These are phyloP conservation scores for Astropecten irregularis DNA, from an alignment of 53 echinoderm and acorn worm species.

Conservation along the genomic window DNA sequence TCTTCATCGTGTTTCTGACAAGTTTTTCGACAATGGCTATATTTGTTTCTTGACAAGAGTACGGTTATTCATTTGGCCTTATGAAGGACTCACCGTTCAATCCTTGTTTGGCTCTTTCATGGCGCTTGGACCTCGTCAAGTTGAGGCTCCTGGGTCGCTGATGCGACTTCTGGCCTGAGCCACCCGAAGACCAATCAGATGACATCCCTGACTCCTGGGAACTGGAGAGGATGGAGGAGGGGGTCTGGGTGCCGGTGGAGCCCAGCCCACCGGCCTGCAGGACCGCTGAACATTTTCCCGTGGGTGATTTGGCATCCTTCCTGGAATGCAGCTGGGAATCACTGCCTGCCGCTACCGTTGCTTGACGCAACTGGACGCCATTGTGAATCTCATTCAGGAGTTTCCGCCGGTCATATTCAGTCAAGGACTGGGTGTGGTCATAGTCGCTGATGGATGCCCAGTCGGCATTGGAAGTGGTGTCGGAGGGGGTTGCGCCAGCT, in stretches of 20 bases:
- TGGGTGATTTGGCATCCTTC: not conserved
- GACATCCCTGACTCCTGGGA: constrained; percentile 61
- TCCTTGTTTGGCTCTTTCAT: constrained; percentile 82
- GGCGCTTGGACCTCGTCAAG: constrained; percentile 69
- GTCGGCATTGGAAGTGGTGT: constrained; percentile 80
- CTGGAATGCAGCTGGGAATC: constrained; percentile 69
- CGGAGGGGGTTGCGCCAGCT: constrained; percentile 82
- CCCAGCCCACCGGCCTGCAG: not conserved
- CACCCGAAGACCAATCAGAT: constrained; percentile 53
- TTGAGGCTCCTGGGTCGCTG: constrained; percentile 76
- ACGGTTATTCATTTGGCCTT: not conserved
- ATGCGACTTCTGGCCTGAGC: constrained; percentile 60
- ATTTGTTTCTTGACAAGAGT: no score
- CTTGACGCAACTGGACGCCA: constrained; percentile 58
- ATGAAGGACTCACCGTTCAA: constrained; percentile 76
- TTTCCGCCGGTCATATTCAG: constrained; percentile 76
- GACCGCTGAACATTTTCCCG: no score
- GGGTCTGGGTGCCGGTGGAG: constrained; percentile 48
- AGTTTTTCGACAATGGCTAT: no score
- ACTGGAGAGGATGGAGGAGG: constrained; percentile 42
- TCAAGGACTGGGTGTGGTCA: constrained; percentile 72
- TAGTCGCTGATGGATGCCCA: constrained; percentile 74
- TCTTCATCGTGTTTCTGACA: no score
- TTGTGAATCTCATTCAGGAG: constrained; percentile 76
- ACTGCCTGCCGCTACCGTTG: constrained; percentile 55